Evolutionary conservation across 2,113 vertebrate species (phyloP).

Genomic region (Macrotis lagotis): DNA sequence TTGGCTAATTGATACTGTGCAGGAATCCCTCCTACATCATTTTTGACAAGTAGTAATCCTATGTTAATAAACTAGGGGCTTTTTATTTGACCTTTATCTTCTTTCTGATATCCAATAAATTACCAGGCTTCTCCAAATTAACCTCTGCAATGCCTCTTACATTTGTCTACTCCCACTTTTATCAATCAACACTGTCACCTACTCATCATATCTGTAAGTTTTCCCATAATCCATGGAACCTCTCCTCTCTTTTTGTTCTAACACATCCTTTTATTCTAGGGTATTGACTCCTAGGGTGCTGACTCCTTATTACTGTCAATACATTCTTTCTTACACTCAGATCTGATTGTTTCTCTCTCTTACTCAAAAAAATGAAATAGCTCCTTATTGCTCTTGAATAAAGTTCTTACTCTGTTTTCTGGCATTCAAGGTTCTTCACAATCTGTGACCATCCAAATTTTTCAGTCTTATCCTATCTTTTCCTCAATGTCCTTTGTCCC

Average conservation of each 20-base stretch:
- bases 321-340: not conserved
- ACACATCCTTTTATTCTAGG: not conserved
- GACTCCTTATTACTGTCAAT: not conserved
- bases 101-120: not conserved
- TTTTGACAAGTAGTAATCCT: not conserved
- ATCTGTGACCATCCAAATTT: not conserved
- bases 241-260: not conserved
- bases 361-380: not conserved
- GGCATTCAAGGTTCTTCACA: not conserved
- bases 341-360: not conserved
- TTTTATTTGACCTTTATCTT: not conserved
- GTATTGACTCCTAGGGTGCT: not conserved
- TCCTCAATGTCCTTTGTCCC: not conserved
- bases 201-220: not conserved
- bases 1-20: not conserved
- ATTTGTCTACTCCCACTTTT: not conserved
- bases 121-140: not conserved
- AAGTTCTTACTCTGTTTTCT: not conserved
- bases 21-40: not conserved
- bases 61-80: not conserved
- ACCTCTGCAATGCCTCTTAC: not conserved
- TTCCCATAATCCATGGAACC: not conserved
- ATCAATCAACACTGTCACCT: not conserved
- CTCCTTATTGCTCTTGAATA: not conserved
- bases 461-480: not conserved